These are phyloP conservation scores for Tamandua tetradactyla DNA, from an alignment of 2,797 vertebrate genomes.

Conservation along the genomic window DNA sequence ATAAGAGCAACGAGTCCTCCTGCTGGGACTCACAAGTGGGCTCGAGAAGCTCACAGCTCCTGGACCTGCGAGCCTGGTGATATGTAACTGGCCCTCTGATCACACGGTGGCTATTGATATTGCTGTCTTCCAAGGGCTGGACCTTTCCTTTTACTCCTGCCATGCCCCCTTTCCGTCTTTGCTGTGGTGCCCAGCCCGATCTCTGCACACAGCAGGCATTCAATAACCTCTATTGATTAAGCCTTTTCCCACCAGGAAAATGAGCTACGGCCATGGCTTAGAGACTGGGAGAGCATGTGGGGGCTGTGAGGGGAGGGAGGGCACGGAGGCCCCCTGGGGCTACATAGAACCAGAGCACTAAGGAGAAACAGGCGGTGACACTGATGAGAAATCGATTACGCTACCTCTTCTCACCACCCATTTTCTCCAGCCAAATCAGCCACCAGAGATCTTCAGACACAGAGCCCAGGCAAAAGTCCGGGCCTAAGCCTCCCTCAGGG, in stretches of 20 bases:
- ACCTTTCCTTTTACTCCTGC: background rate
- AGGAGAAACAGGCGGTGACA: background rate
- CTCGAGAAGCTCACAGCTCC: background rate
- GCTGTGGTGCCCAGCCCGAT: background rate
- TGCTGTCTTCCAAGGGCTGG: background rate
- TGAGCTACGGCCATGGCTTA: background rate
- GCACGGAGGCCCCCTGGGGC: background rate
- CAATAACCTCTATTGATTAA: background rate
- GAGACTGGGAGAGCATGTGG: background rate
- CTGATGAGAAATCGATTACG: background rate
- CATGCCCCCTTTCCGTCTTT: accelerated
- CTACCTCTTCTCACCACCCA: background rate
- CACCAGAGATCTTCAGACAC: background rate
- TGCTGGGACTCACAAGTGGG: accelerated
- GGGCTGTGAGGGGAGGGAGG: too few species aligned
- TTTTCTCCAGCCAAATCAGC: background rate
- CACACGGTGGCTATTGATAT: background rate
- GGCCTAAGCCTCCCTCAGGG: background rate
- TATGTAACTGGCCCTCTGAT: background rate
- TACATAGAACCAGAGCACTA: background rate
- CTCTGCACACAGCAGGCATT: background rate
- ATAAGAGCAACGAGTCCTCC: background rate
- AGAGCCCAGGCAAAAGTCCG: background rate
- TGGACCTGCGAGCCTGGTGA: background rate
- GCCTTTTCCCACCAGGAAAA: background rate